These are phyloP conservation scores for Pyrgus malvae DNA, from an alignment of 2,888 invertebrate species.

Conservation along the genomic window DNA sequence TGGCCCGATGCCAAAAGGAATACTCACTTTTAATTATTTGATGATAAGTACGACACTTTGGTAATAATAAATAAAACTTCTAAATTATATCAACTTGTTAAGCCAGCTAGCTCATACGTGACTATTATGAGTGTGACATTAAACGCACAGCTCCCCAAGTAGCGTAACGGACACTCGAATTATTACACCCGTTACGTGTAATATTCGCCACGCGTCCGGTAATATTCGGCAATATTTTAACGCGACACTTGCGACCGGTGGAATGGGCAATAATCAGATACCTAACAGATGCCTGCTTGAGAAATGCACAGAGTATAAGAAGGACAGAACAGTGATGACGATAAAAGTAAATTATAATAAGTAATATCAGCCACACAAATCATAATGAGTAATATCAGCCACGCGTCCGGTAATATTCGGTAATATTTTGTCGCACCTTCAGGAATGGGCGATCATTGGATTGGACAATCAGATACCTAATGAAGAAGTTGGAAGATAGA, in stretches of 20 bases:
- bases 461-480: conserved; percentile 72
- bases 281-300: conserved; percentile 66
- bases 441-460: conserved; percentile 61
- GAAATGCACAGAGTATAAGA: conserved; percentile 45
- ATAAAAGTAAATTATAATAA: background rate
- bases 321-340: background rate
- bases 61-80: too few species aligned
- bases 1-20: too few species aligned
- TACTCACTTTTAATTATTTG: too few species aligned
- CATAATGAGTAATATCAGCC: conserved; percentile 58
- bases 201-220: conserved; percentile 58
- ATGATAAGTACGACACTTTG: too few species aligned
- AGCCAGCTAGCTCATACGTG: background rate
- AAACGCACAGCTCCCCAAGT: conserved; percentile 15
- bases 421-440: conserved; percentile 72
- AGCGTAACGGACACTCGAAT: conserved; percentile 25
- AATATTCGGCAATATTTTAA: conserved; percentile 69
- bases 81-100: background rate
- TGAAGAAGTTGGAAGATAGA: too few species aligned
- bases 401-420: conserved; percentile 57
- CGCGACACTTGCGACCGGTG: conserved; percentile 59
- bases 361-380: too few species aligned
- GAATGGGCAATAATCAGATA: conserved; percentile 68
- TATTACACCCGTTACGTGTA: conserved; percentile 48
- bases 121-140: conserved; percentile 1